phyloP scores from a whole-genome alignment of 2,797 vertebrate genomes.

The Telmatherina bonti region DNA sequence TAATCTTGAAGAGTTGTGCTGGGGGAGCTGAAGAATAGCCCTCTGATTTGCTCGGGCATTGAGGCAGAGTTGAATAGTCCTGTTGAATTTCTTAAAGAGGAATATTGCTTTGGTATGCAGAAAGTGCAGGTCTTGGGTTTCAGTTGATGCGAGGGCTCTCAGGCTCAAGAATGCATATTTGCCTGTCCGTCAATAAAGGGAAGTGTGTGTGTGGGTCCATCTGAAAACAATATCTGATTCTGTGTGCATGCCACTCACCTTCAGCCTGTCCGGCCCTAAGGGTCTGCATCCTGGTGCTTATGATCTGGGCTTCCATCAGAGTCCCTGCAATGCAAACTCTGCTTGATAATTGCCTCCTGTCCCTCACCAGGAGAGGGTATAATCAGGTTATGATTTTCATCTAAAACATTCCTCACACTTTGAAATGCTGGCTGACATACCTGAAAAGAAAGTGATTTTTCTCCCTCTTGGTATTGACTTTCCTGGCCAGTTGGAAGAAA shows the following conservation, averaged over 20 bases:
- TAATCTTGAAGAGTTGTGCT: conserved; percentile 45
- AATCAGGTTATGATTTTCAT: conserved; percentile 75
- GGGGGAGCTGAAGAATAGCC: conserved; percentile 58
- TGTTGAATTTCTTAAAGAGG: conserved; percentile 67
- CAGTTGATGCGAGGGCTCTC: conserved; percentile 73
- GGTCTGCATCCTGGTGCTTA: conserved; percentile 51
- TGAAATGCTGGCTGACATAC: conserved; percentile 63
- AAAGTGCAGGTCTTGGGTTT: conserved; percentile 79
- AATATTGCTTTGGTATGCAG: conserved; percentile 76
- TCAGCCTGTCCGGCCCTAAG: conserved; percentile 54
- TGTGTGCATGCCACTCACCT: conserved; percentile 77
- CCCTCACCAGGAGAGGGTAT: conserved; percentile 62
- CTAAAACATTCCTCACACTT: conserved; percentile 66
- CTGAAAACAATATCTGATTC: conserved; percentile 80
- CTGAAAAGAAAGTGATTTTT: conserved; percentile 46
- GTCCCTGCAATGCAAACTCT: conserved; percentile 53
- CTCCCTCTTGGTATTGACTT: conserved; percentile 40
- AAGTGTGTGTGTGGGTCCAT: conserved; percentile 64
- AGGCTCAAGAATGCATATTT: conserved; percentile 79
- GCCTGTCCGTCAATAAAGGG: conserved; percentile 77
- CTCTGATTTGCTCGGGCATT: conserved; percentile 56
- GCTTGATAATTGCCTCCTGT: conserved; percentile 74
- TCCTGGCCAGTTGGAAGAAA: conserved; percentile 4
- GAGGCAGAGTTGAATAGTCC: conserved; percentile 61
- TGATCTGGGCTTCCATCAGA: conserved; percentile 62